Percentiles rank a stretch among this genome's conserved stretches.
Conservation (phyloP, 2,797 vertebrate genomes). For the Argya squamiceps region DNA sequence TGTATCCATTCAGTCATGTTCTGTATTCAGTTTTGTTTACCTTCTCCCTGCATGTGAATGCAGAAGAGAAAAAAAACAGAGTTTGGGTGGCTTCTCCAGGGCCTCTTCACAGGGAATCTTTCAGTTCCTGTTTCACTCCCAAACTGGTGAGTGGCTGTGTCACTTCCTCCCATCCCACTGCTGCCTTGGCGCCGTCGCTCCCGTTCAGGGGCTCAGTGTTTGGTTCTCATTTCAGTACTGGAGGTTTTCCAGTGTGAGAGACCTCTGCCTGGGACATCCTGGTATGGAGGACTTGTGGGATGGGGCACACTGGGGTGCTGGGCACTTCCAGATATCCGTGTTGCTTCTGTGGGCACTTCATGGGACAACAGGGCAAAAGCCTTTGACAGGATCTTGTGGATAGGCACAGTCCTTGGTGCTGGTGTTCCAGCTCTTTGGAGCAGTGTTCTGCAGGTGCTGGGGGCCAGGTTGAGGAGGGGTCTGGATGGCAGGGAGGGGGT, state of each 20-base stretch:
- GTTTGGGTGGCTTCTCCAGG: rapidly evolving
- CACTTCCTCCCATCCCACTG: rapidly evolving
- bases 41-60: rapidly evolving
- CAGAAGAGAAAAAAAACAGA: background rate
- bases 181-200: rapidly evolving
- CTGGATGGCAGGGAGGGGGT: background rate
- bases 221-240: rapidly evolving
- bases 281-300: rapidly evolving
- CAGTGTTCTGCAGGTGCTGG: rapidly evolving
- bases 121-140: background rate
- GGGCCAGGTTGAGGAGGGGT: background rate
- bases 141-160: rapidly evolving
- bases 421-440: background rate
- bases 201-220: rapidly evolving
- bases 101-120: background rate
- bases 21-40: rapidly evolving
- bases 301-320: rapidly evolving
- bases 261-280: background rate
- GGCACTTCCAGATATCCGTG: rapidly evolving
- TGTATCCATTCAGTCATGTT: rapidly evolving
- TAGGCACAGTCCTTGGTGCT: rapidly evolving
- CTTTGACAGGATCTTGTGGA: rapidly evolving
- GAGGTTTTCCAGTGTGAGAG: rapidly evolving
- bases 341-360: rapidly evolving
- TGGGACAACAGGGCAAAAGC: rapidly evolving